phyloP scores from a whole-genome alignment of 2,797 vertebrate genomes.

The Pseudomugil tenellus region DNA sequence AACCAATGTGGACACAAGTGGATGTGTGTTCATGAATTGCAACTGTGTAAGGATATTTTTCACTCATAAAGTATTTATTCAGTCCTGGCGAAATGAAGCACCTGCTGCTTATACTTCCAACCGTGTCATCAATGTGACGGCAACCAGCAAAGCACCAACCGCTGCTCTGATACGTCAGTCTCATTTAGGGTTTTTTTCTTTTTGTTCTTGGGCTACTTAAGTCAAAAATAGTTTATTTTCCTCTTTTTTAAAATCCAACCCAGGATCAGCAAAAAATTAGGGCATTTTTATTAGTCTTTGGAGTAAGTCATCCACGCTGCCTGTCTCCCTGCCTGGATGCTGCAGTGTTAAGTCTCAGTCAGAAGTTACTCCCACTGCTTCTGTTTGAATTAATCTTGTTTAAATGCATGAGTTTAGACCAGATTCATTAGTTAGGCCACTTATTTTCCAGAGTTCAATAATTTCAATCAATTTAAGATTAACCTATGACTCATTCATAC shows the following conservation, averaged over 20 bases:
- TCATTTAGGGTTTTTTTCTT: slow-evolving; percentile 28
- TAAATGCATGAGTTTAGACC: slow-evolving; percentile 8
- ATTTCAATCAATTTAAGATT: neutral
- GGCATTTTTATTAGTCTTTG: slow-evolving; percentile 56
- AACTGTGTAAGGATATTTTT: slow-evolving; percentile 19
- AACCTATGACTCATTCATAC: too few species aligned
- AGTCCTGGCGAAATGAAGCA: slow-evolving; percentile 30
- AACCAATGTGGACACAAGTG: neutral
- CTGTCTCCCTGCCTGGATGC: slow-evolving; percentile 36
- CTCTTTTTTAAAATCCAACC: slow-evolving; percentile 15
- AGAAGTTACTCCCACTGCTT: slow-evolving; percentile 16
- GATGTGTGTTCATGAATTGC: slow-evolving; percentile 10
- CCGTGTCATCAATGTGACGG: slow-evolving; percentile 35
- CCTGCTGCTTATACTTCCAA: slow-evolving; percentile 48
- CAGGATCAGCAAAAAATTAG: slow-evolving; percentile 48
- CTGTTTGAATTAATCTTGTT: slow-evolving; percentile 12
- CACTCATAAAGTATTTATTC: slow-evolving; percentile 10
- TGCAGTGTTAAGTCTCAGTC: slow-evolving; percentile 21
- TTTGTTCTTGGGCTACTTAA: slow-evolving; percentile 24
- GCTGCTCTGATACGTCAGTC: slow-evolving; percentile 14
- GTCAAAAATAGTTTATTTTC: slow-evolving; percentile 32
- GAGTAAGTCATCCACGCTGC: slow-evolving; percentile 51
- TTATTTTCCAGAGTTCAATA: neutral
- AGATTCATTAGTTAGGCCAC: neutral
- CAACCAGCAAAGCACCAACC: slow-evolving; percentile 39